Evolutionary conservation across 2,113 vertebrate species (phyloP), one percentile per base, ranked within the genome.

Genomic region (Plectropomus leopardus): DNA sequence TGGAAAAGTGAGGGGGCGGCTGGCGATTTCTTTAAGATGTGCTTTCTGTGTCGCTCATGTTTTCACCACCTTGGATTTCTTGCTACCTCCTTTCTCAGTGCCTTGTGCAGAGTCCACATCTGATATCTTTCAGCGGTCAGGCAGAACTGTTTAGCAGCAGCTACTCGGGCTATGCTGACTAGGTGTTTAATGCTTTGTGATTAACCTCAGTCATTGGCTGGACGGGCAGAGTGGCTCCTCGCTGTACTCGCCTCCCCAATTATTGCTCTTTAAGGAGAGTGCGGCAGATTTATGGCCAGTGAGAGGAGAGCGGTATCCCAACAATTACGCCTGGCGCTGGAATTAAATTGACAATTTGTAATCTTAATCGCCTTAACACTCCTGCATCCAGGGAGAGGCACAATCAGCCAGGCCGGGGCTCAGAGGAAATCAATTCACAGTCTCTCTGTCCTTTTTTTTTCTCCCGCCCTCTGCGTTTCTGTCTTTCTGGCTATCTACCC

Each of bases 301-400:
- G 65, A 76, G 84, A 77, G 80, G 71, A 88, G 76, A 82, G 78
- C 40, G 45, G 89, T 82, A 89, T 86, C 75, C 84, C 82, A 90
- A 92, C 92, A 91, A 90, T 93, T 92, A 93, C 69, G 54, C 66
- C 4, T 51, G 81, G 36, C 23, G 17, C 86, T 74, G 80, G 90
- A 89, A 92, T 93, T 92, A 93, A 93, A 93, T 80, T 85, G 91
- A 93, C 89, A 87, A 93, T 93, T 92, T 94, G 91, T 94, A 93
- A 93, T 93, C 90, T 88, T 92, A 92, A 93, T 92, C 71, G 68
- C 76, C 63, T 87, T 87, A 87, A 87, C 67, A 68, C 61, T 91
- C 76, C 78, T 59, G 82, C 55, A 88, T 82, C 79, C 84, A 71
- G 84, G 63, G 76, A 85, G 73, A 86, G 69, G 82, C 65, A 80